phyloP scores from a whole-genome alignment of 1,140 invertebrate genomes.

The Ceratosolen solmsi region DNA sequence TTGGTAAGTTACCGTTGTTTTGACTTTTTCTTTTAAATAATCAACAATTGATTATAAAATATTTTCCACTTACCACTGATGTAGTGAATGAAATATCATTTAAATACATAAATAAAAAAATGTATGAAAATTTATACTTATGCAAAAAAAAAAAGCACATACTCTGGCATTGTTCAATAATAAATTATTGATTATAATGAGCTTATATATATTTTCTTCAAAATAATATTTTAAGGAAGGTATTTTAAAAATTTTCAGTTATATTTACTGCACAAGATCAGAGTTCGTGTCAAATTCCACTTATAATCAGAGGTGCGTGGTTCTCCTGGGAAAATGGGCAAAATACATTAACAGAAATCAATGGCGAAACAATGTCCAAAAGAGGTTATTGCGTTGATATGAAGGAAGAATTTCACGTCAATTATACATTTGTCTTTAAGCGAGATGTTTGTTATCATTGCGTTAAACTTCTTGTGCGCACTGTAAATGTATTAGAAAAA shows the following conservation, averaged over 20 bases:
- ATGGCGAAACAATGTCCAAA: constrained; percentile 82
- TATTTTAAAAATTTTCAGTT: constrained; percentile 46
- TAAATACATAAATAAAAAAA: too few species aligned
- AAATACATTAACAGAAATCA: constrained; percentile 87
- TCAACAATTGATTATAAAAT: too few species aligned
- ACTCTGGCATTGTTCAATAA: too few species aligned
- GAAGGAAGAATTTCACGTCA: constrained; percentile 82
- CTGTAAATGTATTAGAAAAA: constrained; percentile 81
- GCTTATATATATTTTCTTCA: too few species aligned
- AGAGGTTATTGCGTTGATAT: constrained; percentile 83
- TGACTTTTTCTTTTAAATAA: constrained; percentile 24
- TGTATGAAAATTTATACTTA: too few species aligned
- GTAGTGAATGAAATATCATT: too few species aligned
- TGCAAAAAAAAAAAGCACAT: too few species aligned
- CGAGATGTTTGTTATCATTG: constrained; percentile 86
- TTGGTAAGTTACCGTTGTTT: constrained; percentile 46
- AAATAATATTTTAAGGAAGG: too few species aligned
- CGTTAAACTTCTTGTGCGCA: constrained; percentile 88
- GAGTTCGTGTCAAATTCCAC: constrained; percentile 77
- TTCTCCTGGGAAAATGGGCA: constrained; percentile 92
- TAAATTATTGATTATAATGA: too few species aligned
- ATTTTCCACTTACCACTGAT: too few species aligned
- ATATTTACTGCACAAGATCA: constrained; percentile 47
- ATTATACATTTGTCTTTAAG: constrained; percentile 89
- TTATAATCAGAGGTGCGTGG: constrained; percentile 88